Evolutionary conservation across 1,140 invertebrate species (phyloP).

Genomic region (Trachymyrmex cornetzi): DNA sequence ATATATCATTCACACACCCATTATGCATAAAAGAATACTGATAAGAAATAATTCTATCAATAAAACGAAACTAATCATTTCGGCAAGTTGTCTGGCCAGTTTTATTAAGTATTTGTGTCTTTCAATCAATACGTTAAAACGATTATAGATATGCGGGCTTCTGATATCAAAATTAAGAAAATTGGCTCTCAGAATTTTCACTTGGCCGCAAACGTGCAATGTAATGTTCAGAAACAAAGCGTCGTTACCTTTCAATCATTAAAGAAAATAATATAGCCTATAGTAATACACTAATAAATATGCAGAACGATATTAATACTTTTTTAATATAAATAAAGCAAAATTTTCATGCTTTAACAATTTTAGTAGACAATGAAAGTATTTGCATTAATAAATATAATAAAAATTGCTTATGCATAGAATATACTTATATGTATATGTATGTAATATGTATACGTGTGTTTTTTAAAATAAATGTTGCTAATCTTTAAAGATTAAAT

Average conservation of each 20-base stretch:
- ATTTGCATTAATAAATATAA: neutral
- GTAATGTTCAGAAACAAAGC: slow-evolving; percentile 40
- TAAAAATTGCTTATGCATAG: neutral
- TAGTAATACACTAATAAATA: neutral
- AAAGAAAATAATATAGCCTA: neutral
- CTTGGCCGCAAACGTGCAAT: slow-evolving; percentile 63
- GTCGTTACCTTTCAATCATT: slow-evolving; percentile 60
- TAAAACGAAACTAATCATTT: slow-evolving; percentile 45
- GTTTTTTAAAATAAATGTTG: neutral
- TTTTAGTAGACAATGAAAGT: neutral
- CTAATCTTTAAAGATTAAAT: neutral
- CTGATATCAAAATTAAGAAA: neutral
- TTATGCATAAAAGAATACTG: slow-evolving; percentile 50
- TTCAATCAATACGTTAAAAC: neutral
- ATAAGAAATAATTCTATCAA: slow-evolving; percentile 51
- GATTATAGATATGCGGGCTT: neutral
- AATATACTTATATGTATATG: neutral
- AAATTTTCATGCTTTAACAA: neutral
- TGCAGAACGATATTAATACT: neutral
- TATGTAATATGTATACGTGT: too few relatives aligned
- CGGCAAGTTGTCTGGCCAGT: neutral
- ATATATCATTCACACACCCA: slow-evolving; percentile 37
- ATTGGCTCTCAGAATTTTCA: slow-evolving; percentile 39
- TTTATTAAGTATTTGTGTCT: slow-evolving; percentile 51
- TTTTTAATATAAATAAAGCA: neutral